phyloP scores from a whole-genome alignment of 1,140 invertebrate genomes.

The Dendrolimus punctatus region DNA sequence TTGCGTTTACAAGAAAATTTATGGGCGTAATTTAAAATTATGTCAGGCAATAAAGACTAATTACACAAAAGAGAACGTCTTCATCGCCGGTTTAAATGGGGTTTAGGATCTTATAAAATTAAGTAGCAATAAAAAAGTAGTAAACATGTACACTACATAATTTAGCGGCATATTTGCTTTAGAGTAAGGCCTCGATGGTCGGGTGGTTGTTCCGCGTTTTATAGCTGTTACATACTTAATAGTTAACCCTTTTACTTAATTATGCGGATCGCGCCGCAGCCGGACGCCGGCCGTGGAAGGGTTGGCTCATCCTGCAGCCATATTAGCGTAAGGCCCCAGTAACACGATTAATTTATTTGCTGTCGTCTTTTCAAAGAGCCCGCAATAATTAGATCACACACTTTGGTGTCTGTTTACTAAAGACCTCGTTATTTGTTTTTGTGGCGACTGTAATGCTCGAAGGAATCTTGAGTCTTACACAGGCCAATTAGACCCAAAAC shows the following conservation, averaged over 20 bases:
- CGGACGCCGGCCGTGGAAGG: constrained; percentile 28
- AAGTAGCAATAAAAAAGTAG: constrained; percentile 8
- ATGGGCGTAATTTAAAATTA: constrained; percentile 8
- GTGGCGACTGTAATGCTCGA: constrained; percentile 4
- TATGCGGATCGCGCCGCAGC: constrained; percentile 49
- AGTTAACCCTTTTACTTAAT: constrained; percentile 62
- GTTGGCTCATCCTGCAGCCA: constrained; percentile 25
- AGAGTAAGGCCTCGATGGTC: constrained; percentile 30
- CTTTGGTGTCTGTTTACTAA: constrained; percentile 7
- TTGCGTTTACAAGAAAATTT: constrained; percentile 17
- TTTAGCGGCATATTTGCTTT: constrained; percentile 42
- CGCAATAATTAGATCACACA: constrained; percentile 19
- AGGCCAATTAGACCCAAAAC: no score
- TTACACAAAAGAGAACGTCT: no score
- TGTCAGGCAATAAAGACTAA: no score
- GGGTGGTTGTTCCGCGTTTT: constrained; percentile 33
- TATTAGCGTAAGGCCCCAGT: constrained; percentile 37
- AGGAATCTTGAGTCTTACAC: neutral
- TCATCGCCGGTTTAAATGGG: no score
- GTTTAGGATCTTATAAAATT: neutral
- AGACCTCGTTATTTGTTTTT: constrained; percentile 8
- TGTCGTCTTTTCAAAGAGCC: constrained; percentile 24
- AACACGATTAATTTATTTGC: constrained; percentile 51
- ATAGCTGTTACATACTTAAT: constrained; percentile 64
- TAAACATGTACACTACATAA: constrained; percentile 28